These are phyloP conservation scores for Hemitrygon akajei DNA, from an alignment of 2,797 vertebrate genomes.

Conservation along the genomic window DNA sequence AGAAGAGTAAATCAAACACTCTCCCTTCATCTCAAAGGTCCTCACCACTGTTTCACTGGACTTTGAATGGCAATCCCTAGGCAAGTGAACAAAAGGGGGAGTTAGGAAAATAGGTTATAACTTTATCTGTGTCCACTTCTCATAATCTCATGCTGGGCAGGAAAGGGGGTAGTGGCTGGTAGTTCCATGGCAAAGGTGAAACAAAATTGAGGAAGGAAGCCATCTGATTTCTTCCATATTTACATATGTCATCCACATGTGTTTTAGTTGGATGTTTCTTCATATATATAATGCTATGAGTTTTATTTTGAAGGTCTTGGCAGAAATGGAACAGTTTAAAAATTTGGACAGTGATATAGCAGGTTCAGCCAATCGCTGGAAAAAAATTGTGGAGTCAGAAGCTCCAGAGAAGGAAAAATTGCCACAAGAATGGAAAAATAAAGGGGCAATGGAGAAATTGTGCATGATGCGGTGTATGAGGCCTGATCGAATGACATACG, in stretches of 20 bases:
- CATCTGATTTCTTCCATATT: not conserved
- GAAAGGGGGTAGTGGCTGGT: not conserved
- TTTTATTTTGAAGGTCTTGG: conserved; percentile 50
- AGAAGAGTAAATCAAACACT: not conserved
- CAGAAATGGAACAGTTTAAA: conserved; percentile 61
- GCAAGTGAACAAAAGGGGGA: not conserved
- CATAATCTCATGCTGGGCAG: not conserved
- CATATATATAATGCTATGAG: not conserved
- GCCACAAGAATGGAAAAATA: conserved; percentile 65
- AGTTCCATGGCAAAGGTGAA: not conserved
- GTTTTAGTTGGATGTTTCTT: not conserved
- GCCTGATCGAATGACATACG: conserved; percentile 63
- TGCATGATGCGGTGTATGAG: conserved; percentile 62
- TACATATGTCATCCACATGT: not conserved
- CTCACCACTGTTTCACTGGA: not conserved
- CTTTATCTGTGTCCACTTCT: not conserved
- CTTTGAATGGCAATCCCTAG: not conserved
- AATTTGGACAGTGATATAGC: conserved; percentile 61
- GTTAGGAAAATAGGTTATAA: not conserved
- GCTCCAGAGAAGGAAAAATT: conserved; percentile 58
- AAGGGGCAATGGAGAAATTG: conserved; percentile 57
- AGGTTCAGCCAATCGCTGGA: conserved; percentile 61
- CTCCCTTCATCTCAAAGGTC: not conserved
- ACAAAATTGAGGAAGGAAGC: not conserved
- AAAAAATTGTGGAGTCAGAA: conserved; percentile 61